Evolutionary conservation across 2,113 vertebrate species (phyloP).

Genomic region (Antechinus stuartii): DNA sequence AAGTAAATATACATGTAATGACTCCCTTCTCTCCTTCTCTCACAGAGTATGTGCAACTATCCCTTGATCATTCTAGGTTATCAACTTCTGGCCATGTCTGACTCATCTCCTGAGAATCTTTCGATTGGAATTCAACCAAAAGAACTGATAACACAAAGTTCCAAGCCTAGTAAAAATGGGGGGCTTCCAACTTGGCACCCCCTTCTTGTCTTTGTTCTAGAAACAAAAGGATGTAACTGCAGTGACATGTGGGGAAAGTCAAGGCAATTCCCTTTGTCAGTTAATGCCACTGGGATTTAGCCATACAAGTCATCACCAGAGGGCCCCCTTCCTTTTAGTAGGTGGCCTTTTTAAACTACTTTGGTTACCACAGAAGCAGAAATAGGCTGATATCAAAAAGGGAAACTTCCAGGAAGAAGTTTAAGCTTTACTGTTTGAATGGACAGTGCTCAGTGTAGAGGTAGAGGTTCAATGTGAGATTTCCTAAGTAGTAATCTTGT

Average conservation of each 20-base stretch:
- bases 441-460: neutral
- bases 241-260: neutral
- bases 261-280: neutral
- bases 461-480: neutral
- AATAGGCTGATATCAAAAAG: neutral
- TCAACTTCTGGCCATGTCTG: neutral
- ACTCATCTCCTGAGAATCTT: neutral
- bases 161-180: neutral
- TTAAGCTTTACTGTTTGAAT: neutral
- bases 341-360: neutral
- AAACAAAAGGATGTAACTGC: neutral
- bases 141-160: neutral
- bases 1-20: neutral
- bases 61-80: neutral
- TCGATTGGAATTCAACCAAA: neutral
- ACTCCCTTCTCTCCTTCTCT: neutral
- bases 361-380: neutral
- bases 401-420: neutral
- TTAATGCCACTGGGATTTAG: neutral
- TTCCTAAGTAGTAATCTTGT: neutral
- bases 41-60: neutral
- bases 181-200: neutral
- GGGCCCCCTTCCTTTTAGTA: neutral
- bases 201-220: neutral
- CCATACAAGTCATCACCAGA: neutral